These are phyloP conservation scores for Crocallis elinguaria DNA, from an alignment of 2,888 invertebrate genomes.

Conservation along the genomic window DNA sequence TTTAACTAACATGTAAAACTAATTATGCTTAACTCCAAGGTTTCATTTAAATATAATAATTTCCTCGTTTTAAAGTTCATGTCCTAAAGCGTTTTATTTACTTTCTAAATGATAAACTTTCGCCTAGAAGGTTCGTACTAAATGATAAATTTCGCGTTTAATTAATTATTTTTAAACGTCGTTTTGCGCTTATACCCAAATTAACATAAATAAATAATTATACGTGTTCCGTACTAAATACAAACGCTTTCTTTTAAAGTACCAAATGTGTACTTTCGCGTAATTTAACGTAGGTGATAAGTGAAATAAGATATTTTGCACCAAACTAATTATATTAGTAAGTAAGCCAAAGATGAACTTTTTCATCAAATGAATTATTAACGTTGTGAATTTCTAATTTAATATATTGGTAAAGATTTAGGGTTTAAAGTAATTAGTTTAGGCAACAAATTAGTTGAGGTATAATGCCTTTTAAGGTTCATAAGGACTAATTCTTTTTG, in stretches of 20 bases:
- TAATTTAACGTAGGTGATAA: constrained; percentile 11
- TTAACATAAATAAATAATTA: too few relatives aligned
- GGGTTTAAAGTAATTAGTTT: constrained; percentile 38
- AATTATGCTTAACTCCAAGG: too few relatives aligned
- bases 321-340: constrained; percentile 71
- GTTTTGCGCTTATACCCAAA: too few relatives aligned
- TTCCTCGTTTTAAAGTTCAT: too few relatives aligned
- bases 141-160: background rate
- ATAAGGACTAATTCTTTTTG: too few relatives aligned
- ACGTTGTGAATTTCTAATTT: constrained; percentile 63
- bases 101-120: background rate
- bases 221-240: too few relatives aligned
- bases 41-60: too few relatives aligned
- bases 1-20: too few relatives aligned
- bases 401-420: constrained; percentile 63
- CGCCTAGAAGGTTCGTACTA: too few relatives aligned
- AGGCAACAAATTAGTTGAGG: constrained; percentile 36
- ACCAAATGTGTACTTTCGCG: background rate
- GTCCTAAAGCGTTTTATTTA: background rate
- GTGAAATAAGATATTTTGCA: constrained; percentile 48
- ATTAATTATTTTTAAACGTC: too few relatives aligned
- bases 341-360: constrained; percentile 78
- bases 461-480: constrained; percentile 25
- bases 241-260: background rate
- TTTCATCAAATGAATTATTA: constrained; percentile 81